These are phyloP conservation scores for Ridgeia piscesae DNA, from an alignment of 1,140 invertebrate genomes.

Conservation along the genomic window DNA sequence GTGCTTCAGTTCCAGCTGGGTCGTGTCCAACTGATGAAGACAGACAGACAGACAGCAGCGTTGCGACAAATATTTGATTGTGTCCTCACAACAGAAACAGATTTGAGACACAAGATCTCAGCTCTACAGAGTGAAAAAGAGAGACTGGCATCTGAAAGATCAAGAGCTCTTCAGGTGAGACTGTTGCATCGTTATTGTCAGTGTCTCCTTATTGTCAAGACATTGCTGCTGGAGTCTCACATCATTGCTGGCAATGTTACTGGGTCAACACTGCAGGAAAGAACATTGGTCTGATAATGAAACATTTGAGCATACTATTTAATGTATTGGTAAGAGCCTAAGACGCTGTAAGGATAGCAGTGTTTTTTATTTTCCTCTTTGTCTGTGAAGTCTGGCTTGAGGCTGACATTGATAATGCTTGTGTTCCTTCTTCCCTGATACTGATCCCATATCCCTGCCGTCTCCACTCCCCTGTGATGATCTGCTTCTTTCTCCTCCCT, in stretches of 20 bases:
- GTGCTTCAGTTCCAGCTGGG: conserved; percentile 38
- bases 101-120: conserved; percentile 27
- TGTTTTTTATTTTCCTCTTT: too few relatives aligned
- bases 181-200: not conserved
- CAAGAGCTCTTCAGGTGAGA: conserved; percentile 38
- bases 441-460: too few relatives aligned
- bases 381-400: too few relatives aligned
- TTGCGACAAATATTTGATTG: conserved; percentile 34
- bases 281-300: not conserved
- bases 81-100: conserved; percentile 32
- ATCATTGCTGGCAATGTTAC: not conserved
- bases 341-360: too few relatives aligned
- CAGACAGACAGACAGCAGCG: not conserved
- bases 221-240: too few relatives aligned
- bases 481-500: too few relatives aligned
- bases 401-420: too few relatives aligned
- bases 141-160: conserved; percentile 36
- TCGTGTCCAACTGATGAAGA: conserved; percentile 24
- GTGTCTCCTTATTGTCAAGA: not conserved
- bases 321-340: too few relatives aligned
- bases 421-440: too few relatives aligned
- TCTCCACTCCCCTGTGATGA: too few relatives aligned
- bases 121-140: conserved; percentile 37
- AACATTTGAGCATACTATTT: too few relatives aligned
- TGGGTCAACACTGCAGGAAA: not conserved